These are phyloP conservation scores for Drosophila birchii DNA, from an alignment of 2,888 invertebrate species.

Conservation along the genomic window DNA sequence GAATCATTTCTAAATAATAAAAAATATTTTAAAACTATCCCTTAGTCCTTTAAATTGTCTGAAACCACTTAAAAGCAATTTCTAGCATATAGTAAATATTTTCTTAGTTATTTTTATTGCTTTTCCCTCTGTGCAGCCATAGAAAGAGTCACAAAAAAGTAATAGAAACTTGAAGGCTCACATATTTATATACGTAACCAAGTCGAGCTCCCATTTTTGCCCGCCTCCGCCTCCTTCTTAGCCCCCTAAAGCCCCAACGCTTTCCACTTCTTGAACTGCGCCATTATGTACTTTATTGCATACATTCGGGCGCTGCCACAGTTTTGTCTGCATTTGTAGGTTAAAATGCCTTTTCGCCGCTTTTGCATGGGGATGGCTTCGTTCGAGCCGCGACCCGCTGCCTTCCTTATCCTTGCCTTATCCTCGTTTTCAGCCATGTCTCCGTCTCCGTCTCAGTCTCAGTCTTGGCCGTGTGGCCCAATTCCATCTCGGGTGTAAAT, in stretches of 20 bases:
- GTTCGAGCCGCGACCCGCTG: conserved; percentile 11
- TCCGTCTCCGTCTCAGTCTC: conserved; percentile 13
- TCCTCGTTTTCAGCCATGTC: conserved; percentile 18
- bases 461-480: conserved; percentile 63
- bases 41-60: neutral
- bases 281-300: conserved; percentile 80
- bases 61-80: neutral
- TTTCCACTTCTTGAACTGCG: conserved; percentile 77
- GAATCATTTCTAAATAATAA: neutral
- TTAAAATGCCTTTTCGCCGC: conserved; percentile 71
- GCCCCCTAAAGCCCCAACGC: neutral
- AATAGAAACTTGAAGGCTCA: conserved; percentile 66
- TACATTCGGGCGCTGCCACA: conserved; percentile 72
- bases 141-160: conserved; percentile 59
- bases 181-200: conserved; percentile 36
- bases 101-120: neutral
- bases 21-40: neutral
- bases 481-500: conserved; percentile 70
- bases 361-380: conserved; percentile 53
- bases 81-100: too few species aligned
- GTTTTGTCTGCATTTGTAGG: conserved; percentile 74
- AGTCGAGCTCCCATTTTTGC: conserved; percentile 56
- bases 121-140: conserved; percentile 7
- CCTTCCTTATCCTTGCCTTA: conserved; percentile 3
- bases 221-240: conserved; percentile 1